Conservation (phyloP, 2,797 vertebrate species). For the Microctenopoma stevenorrisi region DNA sequence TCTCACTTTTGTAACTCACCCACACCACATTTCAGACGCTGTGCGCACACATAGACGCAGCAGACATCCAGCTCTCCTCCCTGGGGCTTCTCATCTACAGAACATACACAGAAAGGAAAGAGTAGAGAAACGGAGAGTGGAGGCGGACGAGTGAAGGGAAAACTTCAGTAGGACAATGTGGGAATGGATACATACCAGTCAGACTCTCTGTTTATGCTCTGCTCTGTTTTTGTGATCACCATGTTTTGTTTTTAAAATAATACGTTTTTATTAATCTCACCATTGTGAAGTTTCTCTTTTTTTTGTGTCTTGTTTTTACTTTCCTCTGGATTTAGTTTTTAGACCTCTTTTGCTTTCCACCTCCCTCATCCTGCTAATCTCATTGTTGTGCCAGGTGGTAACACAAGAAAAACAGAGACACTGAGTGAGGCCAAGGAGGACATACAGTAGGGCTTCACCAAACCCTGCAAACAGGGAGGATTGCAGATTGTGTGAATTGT, state of each 20-base stretch:
- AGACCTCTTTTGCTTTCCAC: constrained; percentile 23
- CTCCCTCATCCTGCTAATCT: constrained; percentile 56
- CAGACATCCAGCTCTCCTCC: constrained; percentile 52
- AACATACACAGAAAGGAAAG: constrained; percentile 47
- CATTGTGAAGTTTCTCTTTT: background rate
- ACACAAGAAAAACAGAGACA: constrained; percentile 52
- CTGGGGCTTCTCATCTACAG: constrained; percentile 32
- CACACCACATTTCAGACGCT: constrained; percentile 61
- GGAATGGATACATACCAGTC: constrained; percentile 19
- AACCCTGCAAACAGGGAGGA: constrained; percentile 8
- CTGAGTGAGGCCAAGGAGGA: constrained; percentile 43
- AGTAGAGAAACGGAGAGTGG: constrained; percentile 36
- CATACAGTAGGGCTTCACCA: constrained; percentile 18
- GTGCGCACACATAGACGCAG: constrained; percentile 34
- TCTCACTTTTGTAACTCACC: constrained; percentile 37
- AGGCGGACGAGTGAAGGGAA: constrained; percentile 34
- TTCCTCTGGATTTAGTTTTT: constrained; percentile 27
- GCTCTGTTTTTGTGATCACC: background rate
- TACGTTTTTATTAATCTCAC: background rate
- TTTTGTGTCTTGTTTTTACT: background rate
- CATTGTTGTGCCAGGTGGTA: constrained; percentile 76
- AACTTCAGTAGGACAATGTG: constrained; percentile 38
- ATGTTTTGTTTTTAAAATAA: background rate
- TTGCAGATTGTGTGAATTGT: constrained; percentile 16
- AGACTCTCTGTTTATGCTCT: background rate